Percentiles rank a stretch among this genome's conserved stretches.
Evolutionary conservation across 2,797 vertebrate genomes (phyloP).

Genomic region (Uromys caudimaculatus): DNA sequence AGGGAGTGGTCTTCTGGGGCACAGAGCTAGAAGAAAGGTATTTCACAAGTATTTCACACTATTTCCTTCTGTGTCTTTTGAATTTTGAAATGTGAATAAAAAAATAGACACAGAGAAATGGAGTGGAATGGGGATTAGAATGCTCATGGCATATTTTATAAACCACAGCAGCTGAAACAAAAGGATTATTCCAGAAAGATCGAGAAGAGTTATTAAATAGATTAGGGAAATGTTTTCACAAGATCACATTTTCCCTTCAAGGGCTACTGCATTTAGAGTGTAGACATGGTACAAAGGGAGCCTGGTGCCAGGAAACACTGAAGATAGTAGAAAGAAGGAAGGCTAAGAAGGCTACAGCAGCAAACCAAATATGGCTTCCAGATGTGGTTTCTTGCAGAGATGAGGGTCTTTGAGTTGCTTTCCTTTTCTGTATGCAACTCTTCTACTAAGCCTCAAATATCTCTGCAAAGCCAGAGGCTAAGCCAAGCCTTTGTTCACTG

Average conservation of each 20-base stretch:
- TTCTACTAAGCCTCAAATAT: constrained; percentile 84
- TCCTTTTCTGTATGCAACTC: constrained; percentile 80
- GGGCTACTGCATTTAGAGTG: not conserved
- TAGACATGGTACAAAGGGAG: no score
- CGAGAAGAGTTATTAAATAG: not conserved
- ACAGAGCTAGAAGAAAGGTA: not conserved
- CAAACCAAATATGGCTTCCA: not conserved
- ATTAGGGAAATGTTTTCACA: not conserved
- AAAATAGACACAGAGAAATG: not conserved
- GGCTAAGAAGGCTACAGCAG: not conserved
- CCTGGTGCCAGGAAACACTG: not conserved
- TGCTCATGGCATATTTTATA: not conserved
- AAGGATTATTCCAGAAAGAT: not conserved
- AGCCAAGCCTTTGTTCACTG: constrained; percentile 76
- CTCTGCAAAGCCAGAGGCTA: constrained; percentile 75
- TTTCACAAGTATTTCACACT: constrained; percentile 32
- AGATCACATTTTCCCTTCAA: not conserved
- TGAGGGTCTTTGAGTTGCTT: constrained; percentile 5
- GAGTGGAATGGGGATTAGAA: not conserved
- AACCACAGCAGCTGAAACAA: not conserved
- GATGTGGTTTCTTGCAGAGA: not conserved
- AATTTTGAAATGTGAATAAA: constrained; percentile 52
- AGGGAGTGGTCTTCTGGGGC: not conserved
- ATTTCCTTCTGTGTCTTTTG: not conserved
- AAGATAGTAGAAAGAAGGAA: not conserved